phyloP scores from a whole-genome alignment of 2,888 invertebrate genomes.

The Colostygia pectinataria region DNA sequence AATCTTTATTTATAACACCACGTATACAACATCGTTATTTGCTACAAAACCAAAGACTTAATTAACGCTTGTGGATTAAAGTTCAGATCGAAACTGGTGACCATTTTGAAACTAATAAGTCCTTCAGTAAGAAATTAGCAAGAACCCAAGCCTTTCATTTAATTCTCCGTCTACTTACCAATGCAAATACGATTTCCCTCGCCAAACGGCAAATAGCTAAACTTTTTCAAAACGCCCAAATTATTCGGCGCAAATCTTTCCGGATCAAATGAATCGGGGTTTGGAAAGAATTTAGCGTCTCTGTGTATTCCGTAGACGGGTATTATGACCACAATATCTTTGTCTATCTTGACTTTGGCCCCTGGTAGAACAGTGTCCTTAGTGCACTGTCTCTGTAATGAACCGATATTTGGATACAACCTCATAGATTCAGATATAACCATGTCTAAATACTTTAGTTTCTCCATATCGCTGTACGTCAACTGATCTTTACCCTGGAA shows the following conservation, averaged over 20 bases:
- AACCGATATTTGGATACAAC: constrained; percentile 58
- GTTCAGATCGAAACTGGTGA: background rate
- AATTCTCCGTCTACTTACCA: constrained; percentile 53
- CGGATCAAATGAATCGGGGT: constrained; percentile 69
- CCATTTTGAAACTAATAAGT: constrained; percentile 14
- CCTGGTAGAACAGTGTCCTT: constrained; percentile 51
- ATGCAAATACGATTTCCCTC: constrained; percentile 77
- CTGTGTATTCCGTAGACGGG: constrained; percentile 58
- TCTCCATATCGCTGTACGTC: constrained; percentile 53
- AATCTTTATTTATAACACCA: too few species aligned
- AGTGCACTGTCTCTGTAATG: constrained; percentile 52
- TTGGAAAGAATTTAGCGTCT: constrained; percentile 59
- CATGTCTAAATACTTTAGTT: constrained; percentile 65
- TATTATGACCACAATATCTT: constrained; percentile 42
- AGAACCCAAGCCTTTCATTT: constrained; percentile 17
- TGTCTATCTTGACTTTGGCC: constrained; percentile 47
- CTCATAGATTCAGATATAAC: constrained; percentile 60
- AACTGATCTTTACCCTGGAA: constrained; percentile 49
- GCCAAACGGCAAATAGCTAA: constrained; percentile 73
- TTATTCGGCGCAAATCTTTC: constrained; percentile 66
- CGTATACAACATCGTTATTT: too few species aligned
- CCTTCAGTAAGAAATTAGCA: constrained; percentile 20
- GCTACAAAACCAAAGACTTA: too few species aligned
- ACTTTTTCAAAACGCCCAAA: constrained; percentile 46
- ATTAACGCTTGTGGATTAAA: background rate